phyloP scores from a whole-genome alignment of 2,888 invertebrate species.

The Drosophila greeni region DNA sequence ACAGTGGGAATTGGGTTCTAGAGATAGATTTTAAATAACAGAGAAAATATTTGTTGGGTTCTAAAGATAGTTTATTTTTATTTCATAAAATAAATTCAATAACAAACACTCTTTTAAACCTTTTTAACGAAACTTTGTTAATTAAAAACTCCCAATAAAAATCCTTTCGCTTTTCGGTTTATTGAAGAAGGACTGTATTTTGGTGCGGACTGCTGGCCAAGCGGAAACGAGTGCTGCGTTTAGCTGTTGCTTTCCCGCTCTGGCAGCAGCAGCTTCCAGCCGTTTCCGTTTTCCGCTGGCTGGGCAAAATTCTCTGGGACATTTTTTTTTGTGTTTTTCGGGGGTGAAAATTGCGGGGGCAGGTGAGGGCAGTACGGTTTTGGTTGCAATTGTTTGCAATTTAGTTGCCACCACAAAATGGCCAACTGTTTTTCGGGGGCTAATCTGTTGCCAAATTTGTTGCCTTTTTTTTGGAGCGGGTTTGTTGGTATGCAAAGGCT shows the following conservation, averaged over 20 bases:
- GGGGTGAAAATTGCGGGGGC: slow-evolving; percentile 9
- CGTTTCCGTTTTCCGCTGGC: slow-evolving; percentile 42
- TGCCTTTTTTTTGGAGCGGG: slow-evolving; percentile 31
- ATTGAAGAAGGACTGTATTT: slow-evolving; percentile 30
- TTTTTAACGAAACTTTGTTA: too few relatives aligned
- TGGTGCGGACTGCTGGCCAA: slow-evolving; percentile 48
- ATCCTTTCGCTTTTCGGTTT: neutral
- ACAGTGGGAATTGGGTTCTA: slow-evolving; percentile 1
- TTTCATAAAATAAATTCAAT: too few relatives aligned
- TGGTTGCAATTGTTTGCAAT: slow-evolving; percentile 67
- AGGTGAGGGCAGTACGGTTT: slow-evolving; percentile 15
- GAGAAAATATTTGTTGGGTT: neutral
- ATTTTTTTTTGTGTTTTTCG: slow-evolving; percentile 18
- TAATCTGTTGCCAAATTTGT: slow-evolving; percentile 69
- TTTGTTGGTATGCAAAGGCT: slow-evolving; percentile 29
- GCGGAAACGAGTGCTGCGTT: slow-evolving; percentile 60
- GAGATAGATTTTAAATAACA: neutral
- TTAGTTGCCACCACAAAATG: slow-evolving; percentile 64
- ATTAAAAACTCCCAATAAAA: neutral
- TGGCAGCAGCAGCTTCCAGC: slow-evolving; percentile 51
- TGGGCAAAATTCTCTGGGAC: slow-evolving; percentile 26
- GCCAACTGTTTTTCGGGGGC: slow-evolving; percentile 53
- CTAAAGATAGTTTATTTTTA: too few relatives aligned
- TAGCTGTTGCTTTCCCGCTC: slow-evolving; percentile 34
- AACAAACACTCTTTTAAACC: too few relatives aligned